Percentiles rank a stretch among this genome's conserved stretches.
phyloP scores from a whole-genome alignment of 2,797 vertebrate species.

The Iguana delicatissima region DNA sequence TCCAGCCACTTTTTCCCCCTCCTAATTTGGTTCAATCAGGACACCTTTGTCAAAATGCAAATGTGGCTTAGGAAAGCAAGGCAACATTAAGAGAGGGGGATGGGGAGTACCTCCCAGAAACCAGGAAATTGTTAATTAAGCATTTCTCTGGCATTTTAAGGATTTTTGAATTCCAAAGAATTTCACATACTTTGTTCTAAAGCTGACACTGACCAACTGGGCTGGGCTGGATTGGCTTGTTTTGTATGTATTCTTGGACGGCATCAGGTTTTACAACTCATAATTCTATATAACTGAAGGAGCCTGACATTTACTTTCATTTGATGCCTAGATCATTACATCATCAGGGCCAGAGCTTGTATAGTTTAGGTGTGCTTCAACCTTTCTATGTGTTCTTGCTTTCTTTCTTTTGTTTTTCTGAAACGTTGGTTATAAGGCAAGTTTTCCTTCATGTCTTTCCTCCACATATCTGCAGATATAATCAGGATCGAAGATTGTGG shows the following conservation, averaged over 20 bases:
- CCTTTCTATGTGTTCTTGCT: not conserved
- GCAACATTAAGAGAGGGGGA: not conserved
- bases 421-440: not conserved
- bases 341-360: not conserved
- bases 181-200: not conserved
- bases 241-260: not conserved
- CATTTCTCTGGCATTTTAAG: conserved; percentile 11
- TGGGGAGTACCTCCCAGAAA: not conserved
- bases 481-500: not conserved
- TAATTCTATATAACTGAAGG: not conserved
- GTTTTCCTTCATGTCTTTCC: not conserved
- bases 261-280: not conserved
- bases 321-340: not conserved
- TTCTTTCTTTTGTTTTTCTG: not conserved
- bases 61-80: conserved; percentile 18
- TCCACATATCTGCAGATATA: not conserved
- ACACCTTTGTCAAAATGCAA: conserved; percentile 34
- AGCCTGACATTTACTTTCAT: not conserved
- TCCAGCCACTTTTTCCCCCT: not conserved
- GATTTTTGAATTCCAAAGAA: conserved; percentile 20
- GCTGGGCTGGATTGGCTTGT: not conserved
- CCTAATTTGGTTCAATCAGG: conserved; percentile 16
- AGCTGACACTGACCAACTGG: not conserved
- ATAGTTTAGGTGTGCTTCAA: not conserved
- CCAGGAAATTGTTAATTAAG: conserved; percentile 26